Percentiles rank a stretch among this genome's conserved stretches.
Evolutionary conservation across 2,113 vertebrate species (phyloP).

Genomic region (Psephotus haematonotus): DNA sequence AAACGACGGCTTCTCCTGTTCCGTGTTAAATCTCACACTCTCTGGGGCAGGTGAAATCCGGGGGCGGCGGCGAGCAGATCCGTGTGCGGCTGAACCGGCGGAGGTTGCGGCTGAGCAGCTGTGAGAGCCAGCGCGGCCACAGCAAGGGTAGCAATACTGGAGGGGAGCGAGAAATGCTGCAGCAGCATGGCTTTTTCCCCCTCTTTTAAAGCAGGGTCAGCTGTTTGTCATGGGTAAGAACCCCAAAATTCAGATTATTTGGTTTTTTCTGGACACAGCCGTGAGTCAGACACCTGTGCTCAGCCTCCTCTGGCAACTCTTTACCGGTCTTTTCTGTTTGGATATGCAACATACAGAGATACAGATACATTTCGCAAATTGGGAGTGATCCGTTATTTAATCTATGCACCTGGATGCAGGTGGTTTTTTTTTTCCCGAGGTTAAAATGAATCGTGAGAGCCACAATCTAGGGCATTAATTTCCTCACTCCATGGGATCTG

Average conservation of each 20-base stretch:
- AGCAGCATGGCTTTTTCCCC: background rate
- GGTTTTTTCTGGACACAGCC: background rate
- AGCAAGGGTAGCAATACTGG: background rate
- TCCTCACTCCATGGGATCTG: background rate
- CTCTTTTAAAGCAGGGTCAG: background rate
- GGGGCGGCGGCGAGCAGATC: background rate
- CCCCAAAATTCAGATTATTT: background rate
- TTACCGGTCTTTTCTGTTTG: background rate
- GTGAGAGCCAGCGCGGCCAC: background rate
- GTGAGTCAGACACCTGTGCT: background rate
- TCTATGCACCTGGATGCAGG: background rate
- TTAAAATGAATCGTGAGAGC: background rate
- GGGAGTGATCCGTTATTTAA: background rate
- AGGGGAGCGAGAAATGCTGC: background rate
- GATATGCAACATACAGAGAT: background rate
- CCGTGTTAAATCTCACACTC: background rate
- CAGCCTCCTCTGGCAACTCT: background rate
- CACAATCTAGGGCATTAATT: background rate
- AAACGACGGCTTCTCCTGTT: background rate
- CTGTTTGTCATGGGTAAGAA: background rate
- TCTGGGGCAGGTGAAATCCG: background rate
- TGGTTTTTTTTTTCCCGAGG: background rate
- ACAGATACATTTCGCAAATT: accelerated
- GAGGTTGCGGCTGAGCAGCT: background rate
- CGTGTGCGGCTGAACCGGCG: background rate